phyloP scores from a whole-genome alignment of 2,113 vertebrate genomes.

The Macroglossus sobrinus region DNA sequence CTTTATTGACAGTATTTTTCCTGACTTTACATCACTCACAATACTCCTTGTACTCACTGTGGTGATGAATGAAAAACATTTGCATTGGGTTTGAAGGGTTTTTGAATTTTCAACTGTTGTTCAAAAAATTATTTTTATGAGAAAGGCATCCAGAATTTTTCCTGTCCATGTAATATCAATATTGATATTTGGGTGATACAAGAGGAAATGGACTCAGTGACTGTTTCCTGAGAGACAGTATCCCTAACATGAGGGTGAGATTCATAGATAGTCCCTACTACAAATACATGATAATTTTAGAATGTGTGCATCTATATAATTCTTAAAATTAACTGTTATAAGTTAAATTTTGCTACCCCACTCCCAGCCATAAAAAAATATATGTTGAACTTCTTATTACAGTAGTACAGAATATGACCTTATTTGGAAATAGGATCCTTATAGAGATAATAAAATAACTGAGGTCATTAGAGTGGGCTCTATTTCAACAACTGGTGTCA shows the following conservation, averaged over 20 bases:
- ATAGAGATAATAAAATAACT: not conserved
- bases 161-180: not conserved
- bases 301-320: not conserved
- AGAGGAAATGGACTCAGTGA: not conserved
- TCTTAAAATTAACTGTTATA: not conserved
- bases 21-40: not conserved
- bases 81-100: not conserved
- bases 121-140: not conserved
- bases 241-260: not conserved
- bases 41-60: not conserved
- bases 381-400: not conserved
- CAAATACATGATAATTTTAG: not conserved
- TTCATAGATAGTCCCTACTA: not conserved
- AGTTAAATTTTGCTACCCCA: not conserved
- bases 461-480: not conserved
- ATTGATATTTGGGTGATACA: not conserved
- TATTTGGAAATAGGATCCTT: not conserved
- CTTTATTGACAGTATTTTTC: not conserved
- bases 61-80: not conserved
- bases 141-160: not conserved
- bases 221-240: not conserved
- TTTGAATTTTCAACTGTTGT: not conserved
- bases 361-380: not conserved
- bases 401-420: not conserved
- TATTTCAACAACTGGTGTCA: not conserved